Base-by-base conservation (phyloP, 2,797 vertebrate species). In the Denticeps clupeoides region DNA sequence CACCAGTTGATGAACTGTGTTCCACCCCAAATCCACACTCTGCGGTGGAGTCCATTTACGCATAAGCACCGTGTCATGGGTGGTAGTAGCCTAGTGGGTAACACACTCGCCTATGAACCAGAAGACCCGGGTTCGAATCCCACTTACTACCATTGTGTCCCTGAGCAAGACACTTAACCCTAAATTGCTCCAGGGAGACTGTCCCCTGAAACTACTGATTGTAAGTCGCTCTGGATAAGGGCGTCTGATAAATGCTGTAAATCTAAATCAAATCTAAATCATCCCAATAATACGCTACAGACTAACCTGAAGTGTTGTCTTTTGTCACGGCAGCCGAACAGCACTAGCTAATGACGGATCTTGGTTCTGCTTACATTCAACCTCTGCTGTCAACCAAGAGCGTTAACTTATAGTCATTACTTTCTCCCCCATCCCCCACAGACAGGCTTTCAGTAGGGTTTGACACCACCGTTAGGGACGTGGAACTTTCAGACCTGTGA, bases 51-150 rank as follows among this genome's bases (percentile, higher is more conserved):
- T 29, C 43, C 41, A 51, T 21, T 51, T 44, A 7, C 27, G n/a
- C 12, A 43, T 43, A n/a, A 53, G 15, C 16, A 53, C 27, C 10
- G 12, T 35, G n/a, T n/a, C n/a, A n/a, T n/a, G n/a, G n/a, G n/a
- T n/a, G n/a, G n/a, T n/a, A n/a, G n/a, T n/a, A n/a, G n/a, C n/a
- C n/a, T n/a, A n/a, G n/a, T n/a, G n/a, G n/a, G n/a, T n/a, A n/a
- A n/a, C n/a, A n/a, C n/a, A n/a, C n/a, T n/a, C n/a, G n/a, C n/a
- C n/a, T n/a, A n/a, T n/a, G n/a, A n/a, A n/a, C n/a, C n/a, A n/a
- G n/a, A n/a, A n/a, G n/a, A n/a, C n/a, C n/a, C n/a, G n/a, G n/a
- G n/a, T n/a, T n/a, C n/a, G n/a, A n/a, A n/a, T n/a, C n/a, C n/a
- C n/a, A n/a, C n/a, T n/a, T n/a, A n/a, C n/a, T n/a, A n/a, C n/a